phyloP scores from a whole-genome alignment of 2,113 vertebrate genomes.

The Heteronetta atricapilla region DNA sequence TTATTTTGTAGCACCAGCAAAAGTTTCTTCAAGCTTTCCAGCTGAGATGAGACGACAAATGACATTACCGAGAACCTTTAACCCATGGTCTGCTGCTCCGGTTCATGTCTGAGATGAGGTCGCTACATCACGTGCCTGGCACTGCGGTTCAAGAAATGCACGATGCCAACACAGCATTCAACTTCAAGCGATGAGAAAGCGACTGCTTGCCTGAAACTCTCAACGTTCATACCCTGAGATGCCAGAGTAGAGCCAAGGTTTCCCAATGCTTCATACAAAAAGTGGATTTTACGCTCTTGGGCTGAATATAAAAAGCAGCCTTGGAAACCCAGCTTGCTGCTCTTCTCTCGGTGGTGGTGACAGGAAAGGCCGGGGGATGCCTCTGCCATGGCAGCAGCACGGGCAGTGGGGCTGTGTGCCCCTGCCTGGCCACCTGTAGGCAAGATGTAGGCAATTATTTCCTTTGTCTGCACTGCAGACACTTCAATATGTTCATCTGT shows the following conservation, averaged over 20 bases:
- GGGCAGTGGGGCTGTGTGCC: neutral
- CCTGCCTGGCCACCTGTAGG: too few relatives aligned
- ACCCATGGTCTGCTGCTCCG: neutral
- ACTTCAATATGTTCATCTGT: too few relatives aligned
- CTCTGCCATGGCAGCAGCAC: neutral
- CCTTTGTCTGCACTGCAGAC: too few relatives aligned
- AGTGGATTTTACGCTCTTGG: neutral
- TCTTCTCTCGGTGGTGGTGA: too few relatives aligned
- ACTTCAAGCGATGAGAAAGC: neutral
- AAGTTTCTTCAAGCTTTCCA: neutral
- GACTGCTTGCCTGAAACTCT: neutral
- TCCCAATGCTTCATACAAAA: neutral
- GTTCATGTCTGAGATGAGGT: neutral
- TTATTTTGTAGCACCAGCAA: neutral
- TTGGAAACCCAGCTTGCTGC: neutral
- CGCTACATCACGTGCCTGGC: too few relatives aligned
- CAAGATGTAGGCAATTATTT: too few relatives aligned
- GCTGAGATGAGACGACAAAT: neutral
- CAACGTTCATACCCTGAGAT: fast-evolving
- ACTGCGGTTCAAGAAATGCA: neutral
- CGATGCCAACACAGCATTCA: neutral
- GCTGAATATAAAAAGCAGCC: neutral
- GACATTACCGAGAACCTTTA: neutral
- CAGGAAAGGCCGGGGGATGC: neutral
- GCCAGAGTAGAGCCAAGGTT: neutral